phyloP scores from a whole-genome alignment of 1,140 invertebrate genomes.

The Zeugodacus cucurbitae region DNA sequence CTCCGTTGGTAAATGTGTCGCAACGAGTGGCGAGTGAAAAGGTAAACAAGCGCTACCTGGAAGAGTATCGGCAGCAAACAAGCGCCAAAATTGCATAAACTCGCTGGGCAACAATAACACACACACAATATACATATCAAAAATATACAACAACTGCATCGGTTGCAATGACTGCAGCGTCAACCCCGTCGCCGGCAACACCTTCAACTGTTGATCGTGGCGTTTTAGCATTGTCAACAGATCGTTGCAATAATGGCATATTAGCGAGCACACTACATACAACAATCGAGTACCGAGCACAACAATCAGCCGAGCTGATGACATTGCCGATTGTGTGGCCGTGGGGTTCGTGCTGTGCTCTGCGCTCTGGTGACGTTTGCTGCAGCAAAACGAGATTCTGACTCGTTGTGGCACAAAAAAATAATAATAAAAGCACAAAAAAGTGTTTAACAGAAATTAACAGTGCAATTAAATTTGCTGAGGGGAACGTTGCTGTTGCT shows the following conservation, averaged over 20 bases:
- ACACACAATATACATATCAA: background rate
- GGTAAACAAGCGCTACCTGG: background rate
- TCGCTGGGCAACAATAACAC: background rate
- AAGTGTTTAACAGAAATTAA: background rate
- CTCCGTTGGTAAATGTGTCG: background rate
- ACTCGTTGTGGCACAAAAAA: background rate
- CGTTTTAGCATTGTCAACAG: constrained; percentile 11
- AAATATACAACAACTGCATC: background rate
- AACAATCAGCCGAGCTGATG: background rate
- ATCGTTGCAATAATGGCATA: constrained; percentile 13
- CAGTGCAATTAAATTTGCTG: background rate
- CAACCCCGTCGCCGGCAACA: background rate
- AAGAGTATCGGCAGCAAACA: background rate
- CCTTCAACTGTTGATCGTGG: background rate
- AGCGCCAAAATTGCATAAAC: background rate
- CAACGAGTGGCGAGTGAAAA: background rate
- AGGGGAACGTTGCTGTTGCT: background rate
- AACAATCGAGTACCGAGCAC: background rate
- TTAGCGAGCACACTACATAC: background rate
- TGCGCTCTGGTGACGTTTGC: background rate
- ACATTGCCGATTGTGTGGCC: background rate
- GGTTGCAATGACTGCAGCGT: background rate
- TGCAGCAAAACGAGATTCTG: background rate
- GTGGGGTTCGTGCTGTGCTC: background rate
- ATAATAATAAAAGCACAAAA: background rate